Evolutionary conservation across 2,888 invertebrate species (phyloP).

Genomic region (Drosophila borealis): DNA sequence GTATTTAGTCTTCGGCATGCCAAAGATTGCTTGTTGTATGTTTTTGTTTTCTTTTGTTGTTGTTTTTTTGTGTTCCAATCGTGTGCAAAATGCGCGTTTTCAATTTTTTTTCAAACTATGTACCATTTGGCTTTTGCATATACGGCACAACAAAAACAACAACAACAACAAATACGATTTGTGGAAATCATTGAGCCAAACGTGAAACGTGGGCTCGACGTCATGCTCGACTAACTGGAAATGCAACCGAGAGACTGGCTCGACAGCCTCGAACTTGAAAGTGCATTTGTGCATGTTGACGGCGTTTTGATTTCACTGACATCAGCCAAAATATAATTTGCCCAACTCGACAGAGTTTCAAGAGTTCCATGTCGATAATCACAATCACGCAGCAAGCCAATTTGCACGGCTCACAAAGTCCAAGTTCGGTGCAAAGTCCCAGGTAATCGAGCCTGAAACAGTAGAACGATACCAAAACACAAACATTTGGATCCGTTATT

Average conservation of each 20-base stretch:
- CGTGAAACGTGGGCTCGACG: background rate
- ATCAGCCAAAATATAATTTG: constrained; percentile 20
- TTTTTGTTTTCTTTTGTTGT: background rate
- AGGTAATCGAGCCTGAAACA: constrained; percentile 46
- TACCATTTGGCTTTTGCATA: constrained; percentile 5
- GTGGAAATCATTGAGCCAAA: constrained; percentile 43
- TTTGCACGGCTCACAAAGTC: constrained; percentile 35
- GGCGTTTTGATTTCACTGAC: constrained; percentile 20
- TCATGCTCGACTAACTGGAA: constrained; percentile 51
- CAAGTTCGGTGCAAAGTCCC: constrained; percentile 49
- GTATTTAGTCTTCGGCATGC: too few species aligned
- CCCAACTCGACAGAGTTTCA: background rate
- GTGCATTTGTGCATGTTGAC: constrained; percentile 26
- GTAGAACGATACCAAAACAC: constrained; percentile 16
- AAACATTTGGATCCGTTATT: constrained; percentile 39
- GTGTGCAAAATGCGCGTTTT: constrained; percentile 6
- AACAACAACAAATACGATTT: constrained; percentile 21
- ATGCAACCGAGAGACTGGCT: constrained; percentile 14
- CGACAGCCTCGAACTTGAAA: constrained; percentile 46
- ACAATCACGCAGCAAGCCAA: constrained; percentile 21
- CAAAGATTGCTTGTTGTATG: too few species aligned
- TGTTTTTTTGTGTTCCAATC: background rate
- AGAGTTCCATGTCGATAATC: constrained; percentile 27
- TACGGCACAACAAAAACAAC: constrained; percentile 23
- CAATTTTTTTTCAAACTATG: background rate